Conservation (phyloP, 2,797 vertebrate genomes). For the Acridotheres tristis region DNA sequence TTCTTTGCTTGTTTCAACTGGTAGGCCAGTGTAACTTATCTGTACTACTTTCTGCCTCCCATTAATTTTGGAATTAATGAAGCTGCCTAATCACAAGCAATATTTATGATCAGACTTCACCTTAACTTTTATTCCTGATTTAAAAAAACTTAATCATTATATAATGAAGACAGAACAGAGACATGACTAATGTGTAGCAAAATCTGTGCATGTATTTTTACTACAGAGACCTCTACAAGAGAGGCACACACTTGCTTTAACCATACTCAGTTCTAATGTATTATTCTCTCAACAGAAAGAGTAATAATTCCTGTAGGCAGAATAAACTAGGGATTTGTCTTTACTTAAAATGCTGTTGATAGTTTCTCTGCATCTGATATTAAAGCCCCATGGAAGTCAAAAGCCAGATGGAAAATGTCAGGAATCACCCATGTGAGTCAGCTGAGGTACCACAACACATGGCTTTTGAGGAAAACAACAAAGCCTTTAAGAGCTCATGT, state of each 20-base stretch:
- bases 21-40: background rate
- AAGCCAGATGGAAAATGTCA: background rate
- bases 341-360: background rate
- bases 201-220: background rate
- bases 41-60: background rate
- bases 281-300: background rate
- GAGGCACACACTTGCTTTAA: background rate
- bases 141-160: background rate
- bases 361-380: background rate
- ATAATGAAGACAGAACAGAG: background rate
- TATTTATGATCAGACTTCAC: background rate
- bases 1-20: background rate
- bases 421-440: background rate
- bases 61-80: background rate
- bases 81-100: background rate
- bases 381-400: background rate
- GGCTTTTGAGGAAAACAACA: background rate
- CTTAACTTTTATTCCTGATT: background rate
- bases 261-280: background rate
- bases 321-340: background rate
- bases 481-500: background rate
- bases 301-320: background rate
- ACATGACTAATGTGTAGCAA: background rate
- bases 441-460: rapidly evolving
- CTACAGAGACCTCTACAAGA: background rate